Evolutionary conservation across 2,797 vertebrate species (phyloP).

Genomic region (Eutrigla gurnardus): DNA sequence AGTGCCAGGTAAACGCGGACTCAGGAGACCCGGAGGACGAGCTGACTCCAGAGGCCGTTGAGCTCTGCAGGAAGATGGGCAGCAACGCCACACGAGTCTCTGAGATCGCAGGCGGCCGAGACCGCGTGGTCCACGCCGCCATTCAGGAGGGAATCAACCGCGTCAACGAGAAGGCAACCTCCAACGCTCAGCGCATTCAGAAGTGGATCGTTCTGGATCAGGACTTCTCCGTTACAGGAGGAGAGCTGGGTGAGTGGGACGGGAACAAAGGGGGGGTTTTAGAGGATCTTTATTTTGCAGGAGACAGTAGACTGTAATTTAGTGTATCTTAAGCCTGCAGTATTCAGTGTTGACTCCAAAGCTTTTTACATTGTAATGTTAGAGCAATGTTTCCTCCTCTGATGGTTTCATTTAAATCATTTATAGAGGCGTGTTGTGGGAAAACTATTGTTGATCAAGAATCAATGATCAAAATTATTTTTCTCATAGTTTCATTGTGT

Average conservation of each 20-base stretch:
- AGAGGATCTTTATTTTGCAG: not conserved
- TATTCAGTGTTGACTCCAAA: no score
- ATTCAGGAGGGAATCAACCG: constrained; percentile 89
- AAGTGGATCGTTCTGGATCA: constrained; percentile 90
- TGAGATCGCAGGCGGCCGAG: constrained; percentile 82
- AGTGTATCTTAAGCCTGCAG: not conserved
- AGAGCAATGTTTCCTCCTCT: not conserved
- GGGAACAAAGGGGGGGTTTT: accelerated
- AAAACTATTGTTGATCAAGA: not conserved
- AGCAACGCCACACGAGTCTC: constrained; percentile 86
- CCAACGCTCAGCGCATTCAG: constrained; percentile 91
- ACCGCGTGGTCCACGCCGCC: constrained; percentile 81
- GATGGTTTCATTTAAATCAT: not conserved
- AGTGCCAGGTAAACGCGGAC: constrained; percentile 84
- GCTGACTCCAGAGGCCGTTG: constrained; percentile 82
- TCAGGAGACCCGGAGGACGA: constrained; percentile 86
- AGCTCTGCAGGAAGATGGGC: constrained; percentile 86
- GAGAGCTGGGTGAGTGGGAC: constrained; percentile 90
- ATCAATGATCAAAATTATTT: not conserved
- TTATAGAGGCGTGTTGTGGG: not conserved
- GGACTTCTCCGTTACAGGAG: constrained; percentile 90
- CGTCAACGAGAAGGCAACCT: constrained; percentile 86
- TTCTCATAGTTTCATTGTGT: not conserved
- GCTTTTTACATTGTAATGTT: no score
- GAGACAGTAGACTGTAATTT: not conserved